Evolutionary conservation across 2,888 invertebrate genomes (phyloP), one percentile per base, ranked within the genome.

Genomic region (Enchytraeus crypticus): DNA sequence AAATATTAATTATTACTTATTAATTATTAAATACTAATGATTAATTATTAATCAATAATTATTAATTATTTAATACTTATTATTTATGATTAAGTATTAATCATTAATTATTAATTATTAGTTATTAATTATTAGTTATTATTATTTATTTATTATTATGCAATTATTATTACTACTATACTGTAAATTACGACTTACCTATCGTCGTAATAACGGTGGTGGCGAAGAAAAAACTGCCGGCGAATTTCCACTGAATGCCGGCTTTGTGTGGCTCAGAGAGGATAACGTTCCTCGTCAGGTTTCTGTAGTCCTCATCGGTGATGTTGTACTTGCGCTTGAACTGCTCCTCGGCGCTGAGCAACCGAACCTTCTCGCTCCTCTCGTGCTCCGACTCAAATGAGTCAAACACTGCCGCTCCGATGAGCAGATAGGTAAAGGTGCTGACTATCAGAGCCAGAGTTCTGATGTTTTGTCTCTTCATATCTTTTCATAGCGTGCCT

Each of bases 211-310:
- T 93, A 0, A 97, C 95, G 0, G 96, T 96, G 0, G 95, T 92
- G 74, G 96, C 95, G 79, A 98, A 98, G 81, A 98, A 98, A 58
- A 98, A 95, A 67, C 98, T 96, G 43, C 97, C 97, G 0, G 95
- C 92, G 80, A 98, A 98, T 82, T 97, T 97, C 98, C 98, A 98
- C 81, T 98, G 98, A 0, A 93, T 93, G 0, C 97, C 97, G 2
- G 97, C 92, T 79, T 92, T 92, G 80, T 98, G 96, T 0, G 98
- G 97, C 72, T 95, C 93, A 74, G 90, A 91, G 79, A 92, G 90
- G 63, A 97, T 92, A 18, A 97, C 91, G 70, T 93, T 89, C 80
- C 91, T 90, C 79, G 92, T 87, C 60, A 81, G 65, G 8, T 92
- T 89, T 69, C 86, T 85, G 78, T 92, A 97, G 80, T 98, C 97